Percentiles rank a stretch among this genome's conserved stretches.
Evolutionary conservation across 2,888 invertebrate genomes (phyloP).

Genomic region (Drosophila stalkeri): DNA sequence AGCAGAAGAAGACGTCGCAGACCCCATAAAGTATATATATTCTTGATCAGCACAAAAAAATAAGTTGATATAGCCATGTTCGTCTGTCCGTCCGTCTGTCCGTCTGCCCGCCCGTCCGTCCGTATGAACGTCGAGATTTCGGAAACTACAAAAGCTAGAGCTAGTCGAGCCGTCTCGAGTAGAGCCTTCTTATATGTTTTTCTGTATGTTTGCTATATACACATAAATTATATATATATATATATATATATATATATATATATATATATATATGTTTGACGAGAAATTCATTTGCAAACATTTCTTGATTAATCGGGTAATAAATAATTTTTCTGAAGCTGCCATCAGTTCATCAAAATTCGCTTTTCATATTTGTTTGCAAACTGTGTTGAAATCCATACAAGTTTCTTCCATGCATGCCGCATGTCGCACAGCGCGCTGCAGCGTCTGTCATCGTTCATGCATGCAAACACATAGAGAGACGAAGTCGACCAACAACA

Average conservation of each 20-base stretch:
- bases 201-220: background rate
- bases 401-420: constrained; percentile 33
- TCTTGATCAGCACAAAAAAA: too few relatives aligned
- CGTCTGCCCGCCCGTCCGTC: too few relatives aligned
- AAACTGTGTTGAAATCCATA: constrained; percentile 53
- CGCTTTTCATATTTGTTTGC: constrained; percentile 52
- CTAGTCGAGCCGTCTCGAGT: too few relatives aligned
- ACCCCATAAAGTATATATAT: too few relatives aligned
- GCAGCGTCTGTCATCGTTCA: constrained; percentile 49
- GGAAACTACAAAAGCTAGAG: too few relatives aligned
- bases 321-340: constrained; percentile 38
- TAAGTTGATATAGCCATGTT: too few relatives aligned
- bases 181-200: too few relatives aligned
- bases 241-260: too few relatives aligned
- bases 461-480: constrained; percentile 18
- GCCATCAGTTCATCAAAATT: constrained; percentile 52
- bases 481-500: constrained; percentile 16
- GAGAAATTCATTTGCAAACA: background rate
- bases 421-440: constrained; percentile 14
- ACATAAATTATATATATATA: background rate
- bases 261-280: background rate
- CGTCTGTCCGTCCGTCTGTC: too few relatives aligned
- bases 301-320: constrained; percentile 41
- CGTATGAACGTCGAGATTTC: too few relatives aligned
- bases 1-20: too few relatives aligned